Conservation (phyloP, 1,140 invertebrate species). For the Penaeus japonicus region DNA sequence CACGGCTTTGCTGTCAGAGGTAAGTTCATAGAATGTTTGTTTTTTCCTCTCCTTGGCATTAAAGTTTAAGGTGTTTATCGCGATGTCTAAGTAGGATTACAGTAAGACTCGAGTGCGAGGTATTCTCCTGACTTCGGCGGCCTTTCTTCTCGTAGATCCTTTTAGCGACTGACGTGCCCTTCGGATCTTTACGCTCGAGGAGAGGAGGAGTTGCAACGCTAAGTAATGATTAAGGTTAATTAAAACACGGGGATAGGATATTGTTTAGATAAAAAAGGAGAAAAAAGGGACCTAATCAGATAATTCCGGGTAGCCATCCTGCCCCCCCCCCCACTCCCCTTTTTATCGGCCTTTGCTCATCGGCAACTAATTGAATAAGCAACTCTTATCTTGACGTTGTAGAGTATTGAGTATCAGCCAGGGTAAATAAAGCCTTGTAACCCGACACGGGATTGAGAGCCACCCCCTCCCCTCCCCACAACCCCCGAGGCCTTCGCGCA, state of each 20-base stretch:
- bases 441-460: neutral
- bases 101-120: no score
- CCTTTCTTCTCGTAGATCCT: neutral
- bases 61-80: no score
- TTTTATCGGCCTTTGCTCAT: neutral
- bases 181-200: no score
- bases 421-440: neutral
- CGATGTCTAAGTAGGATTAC: no score
- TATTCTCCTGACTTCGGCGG: neutral
- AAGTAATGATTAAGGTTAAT: no score
- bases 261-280: no score
- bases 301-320: no score
- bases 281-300: no score
- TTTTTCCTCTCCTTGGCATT: neutral
- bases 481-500: neutral
- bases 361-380: neutral
- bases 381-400: neutral
- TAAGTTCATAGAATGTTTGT: neutral
- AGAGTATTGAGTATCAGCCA: neutral
- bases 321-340: neutral
- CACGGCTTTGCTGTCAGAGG: no score
- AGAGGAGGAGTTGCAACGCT: no score
- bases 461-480: neutral
- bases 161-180: neutral
- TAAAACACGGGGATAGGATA: no score